Conservation (phyloP, 2,113 vertebrate species). For the Psophia crepitans region DNA sequence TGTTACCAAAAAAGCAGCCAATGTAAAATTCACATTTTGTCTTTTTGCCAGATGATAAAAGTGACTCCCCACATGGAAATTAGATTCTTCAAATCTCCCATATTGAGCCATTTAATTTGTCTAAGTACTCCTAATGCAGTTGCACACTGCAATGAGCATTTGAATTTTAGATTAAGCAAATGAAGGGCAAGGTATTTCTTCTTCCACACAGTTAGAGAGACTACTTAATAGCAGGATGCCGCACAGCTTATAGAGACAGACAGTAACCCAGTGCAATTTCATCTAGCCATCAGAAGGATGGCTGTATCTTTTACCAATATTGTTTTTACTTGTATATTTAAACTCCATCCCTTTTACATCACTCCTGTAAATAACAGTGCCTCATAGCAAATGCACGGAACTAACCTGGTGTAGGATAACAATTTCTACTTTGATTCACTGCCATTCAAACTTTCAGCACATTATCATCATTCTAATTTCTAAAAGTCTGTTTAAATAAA, state of each 20-base stretch:
- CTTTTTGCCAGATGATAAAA: constrained; percentile 51
- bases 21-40: background rate
- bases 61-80: constrained; percentile 44
- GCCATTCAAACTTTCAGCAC: background rate
- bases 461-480: background rate
- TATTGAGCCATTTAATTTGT: constrained; percentile 66
- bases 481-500: background rate
- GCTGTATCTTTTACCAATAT: background rate
- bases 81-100: constrained; percentile 45
- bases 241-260: background rate
- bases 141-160: constrained; percentile 31
- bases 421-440: background rate
- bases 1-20: background rate
- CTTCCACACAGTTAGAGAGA: background rate
- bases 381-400: background rate
- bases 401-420: background rate
- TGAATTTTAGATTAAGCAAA: constrained; percentile 62
- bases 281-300: background rate
- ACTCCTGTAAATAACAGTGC: background rate
- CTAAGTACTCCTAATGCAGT: constrained; percentile 37
- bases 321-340: background rate
- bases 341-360: background rate
- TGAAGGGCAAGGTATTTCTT: constrained; percentile 27
- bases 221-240: background rate
- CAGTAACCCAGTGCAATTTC: background rate